Base-by-base conservation (phyloP, 2,888 invertebrate genomes). In the Macrosiphum euphorbiae region DNA sequence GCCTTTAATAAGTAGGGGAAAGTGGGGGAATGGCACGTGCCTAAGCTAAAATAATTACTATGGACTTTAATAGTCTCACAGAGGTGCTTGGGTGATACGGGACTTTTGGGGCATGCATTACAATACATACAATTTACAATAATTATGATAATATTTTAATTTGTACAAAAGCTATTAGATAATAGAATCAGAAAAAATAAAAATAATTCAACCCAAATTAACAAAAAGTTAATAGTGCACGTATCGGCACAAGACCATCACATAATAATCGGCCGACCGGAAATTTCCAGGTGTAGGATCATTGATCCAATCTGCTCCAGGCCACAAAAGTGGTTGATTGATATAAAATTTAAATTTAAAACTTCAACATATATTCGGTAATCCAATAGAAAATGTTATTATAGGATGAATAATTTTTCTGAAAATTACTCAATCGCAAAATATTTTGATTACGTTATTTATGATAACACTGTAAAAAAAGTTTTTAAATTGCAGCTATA, bases 231-330 rank as follows among this genome's bases (percentile, higher is more conserved):
- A 35, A 67, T n/a, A 67, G 16, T n/a, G 35, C 7, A 67, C 67
- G 16, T 67, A 67, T 16, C 16, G 16, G 7, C 35, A 20, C n/a
- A 67, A 67, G 4, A n/a, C 67, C 16, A 67, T n/a, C 1, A n/a
- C 61, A 67, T 67, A 67, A 67, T 67, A 35, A 67, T 67, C 35
- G 16, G 35, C 7, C 35, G 35, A 35, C 16, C 20, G 67, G 16
- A 16, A 67, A 67, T 67, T 61, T 35, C 35, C 67, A 67, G 35
- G 16, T 67, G 20, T n/a, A n/a, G 16, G 1, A 13, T 67, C 67
- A n/a, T 67, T n/a, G 67, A 67, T n/a, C 67, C 67, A n/a, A 67
- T n/a, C 67, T 67, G 67, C 67, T n/a, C 16, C 67, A n/a, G 67
- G 67, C n/a, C 13, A 67, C 35, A n/a, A 67, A 67, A 35, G 67